Evolutionary conservation across 2,888 invertebrate species (phyloP), one percentile per base, ranked within the genome.

Genomic region (Onchidella celtica): DNA sequence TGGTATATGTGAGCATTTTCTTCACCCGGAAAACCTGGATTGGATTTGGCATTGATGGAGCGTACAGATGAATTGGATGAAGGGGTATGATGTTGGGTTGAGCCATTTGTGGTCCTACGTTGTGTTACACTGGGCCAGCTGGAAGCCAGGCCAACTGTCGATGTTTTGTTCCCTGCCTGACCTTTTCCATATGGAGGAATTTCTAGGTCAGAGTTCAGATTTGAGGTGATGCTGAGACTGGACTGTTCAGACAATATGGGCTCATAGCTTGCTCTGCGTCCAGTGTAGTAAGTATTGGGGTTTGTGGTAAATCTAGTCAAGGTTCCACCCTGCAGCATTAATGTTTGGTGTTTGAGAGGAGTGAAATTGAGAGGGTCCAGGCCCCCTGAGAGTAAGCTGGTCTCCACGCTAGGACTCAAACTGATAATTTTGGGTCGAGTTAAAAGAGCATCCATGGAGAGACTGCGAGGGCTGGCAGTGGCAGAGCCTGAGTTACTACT

Each of bases 401-500:
- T 86, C 73, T 89, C 87, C 59, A 86, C 83, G 80, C 79, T 86
- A 27, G 87, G 85, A 66, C 87, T 87, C 29, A 90, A 82, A 59
- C 85, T 88, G 47, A 87, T 87, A 61, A 89, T 85, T 76, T 89
- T 88, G n/a, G 89, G 88, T 27, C 86, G 83, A 24, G 85, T 61
- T 34, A 86, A 68, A n/a, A 89, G 81, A 32, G 85, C 83, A 32
- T 89, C 89, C 78, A 89, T 83, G 4, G 88, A 88, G 29, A 87
- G 79, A 70, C 86, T 85, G 61, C 80, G 73, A 65, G 74, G 55
- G 73, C 83, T 81, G 59, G 83, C 74, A 65, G 85, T 78, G 27
- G 82, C 55, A 57, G 84, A 83, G 27, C 79, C 81, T 32, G 81
- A 38, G n/a, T 83, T 79, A 36, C 74, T 81, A 17, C 86, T 83